Base-by-base conservation (phyloP, 2,797 vertebrate species). In the Pampus argenteus region DNA sequence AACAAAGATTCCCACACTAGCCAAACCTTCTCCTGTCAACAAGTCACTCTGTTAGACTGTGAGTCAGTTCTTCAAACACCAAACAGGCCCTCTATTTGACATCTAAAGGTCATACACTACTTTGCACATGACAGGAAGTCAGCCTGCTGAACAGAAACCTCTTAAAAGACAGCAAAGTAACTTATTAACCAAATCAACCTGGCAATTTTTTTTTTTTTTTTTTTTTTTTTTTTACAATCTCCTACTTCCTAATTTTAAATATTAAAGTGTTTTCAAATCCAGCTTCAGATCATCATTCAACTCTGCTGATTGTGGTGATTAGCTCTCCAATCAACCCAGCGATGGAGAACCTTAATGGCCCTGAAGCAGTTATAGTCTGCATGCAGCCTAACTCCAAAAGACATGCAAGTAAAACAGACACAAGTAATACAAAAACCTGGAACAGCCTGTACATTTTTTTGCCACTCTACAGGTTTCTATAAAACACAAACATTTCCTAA, bases 1-100 rank as follows among this genome's bases (percentile, higher is more conserved):
- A 66, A 66, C 56, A 72, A 70, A 69, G 45, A 81, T 76, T 78
- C 65, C 64, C 26, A 74, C 15, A n/a, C 62, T 50, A 40, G 51
- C 52, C 47, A 77, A 45, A 51, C 9, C 42, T 15, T 48, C 49
- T 61, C n/a, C 34, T 54, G 23, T 71, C 50, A 60, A 45, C 29
- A 49, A 62, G 42, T 29, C 58, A 59, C 20, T 62, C 34, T 52
- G 31, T 66, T n/a, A 50, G 64, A 57, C 56, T 68, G 38, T 22
- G 29, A 59, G 45, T 63, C 26, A 34, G 9, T 29, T 44, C 31
- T 67, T 61, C 9, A 25, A 49, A 75, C 25, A 31, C 11, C 14
- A 17, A 52, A 40, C 5, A 6, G 58, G n/a, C 3, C 18, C 8
- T 56, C 22, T 1, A 9, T 44, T 44, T 18, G 15, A 5, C 9